Conservation (phyloP, 2,888 invertebrate species). For the Carabus problematicus region DNA sequence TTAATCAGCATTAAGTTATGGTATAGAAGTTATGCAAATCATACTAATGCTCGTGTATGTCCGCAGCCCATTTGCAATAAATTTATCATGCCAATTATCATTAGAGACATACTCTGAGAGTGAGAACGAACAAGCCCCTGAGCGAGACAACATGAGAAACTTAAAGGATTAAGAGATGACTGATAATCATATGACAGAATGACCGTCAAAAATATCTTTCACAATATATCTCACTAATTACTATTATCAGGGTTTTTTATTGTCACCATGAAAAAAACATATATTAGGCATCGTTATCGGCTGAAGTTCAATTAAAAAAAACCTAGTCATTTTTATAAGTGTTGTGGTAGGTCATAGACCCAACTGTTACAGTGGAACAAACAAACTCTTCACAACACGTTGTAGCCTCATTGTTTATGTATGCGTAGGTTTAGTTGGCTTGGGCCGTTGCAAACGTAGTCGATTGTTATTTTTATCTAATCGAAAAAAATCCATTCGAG, state of each 20-base stretch:
- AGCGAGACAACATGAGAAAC: too few species aligned
- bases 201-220: too few species aligned
- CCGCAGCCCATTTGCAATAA: too few species aligned
- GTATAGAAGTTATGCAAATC: too few species aligned
- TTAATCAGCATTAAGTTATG: too few species aligned
- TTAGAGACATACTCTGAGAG: too few species aligned
- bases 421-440: background rate
- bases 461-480: constrained; percentile 41
- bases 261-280: constrained; percentile 12
- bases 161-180: too few species aligned
- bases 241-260: constrained; percentile 27
- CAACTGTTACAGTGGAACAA: constrained; percentile 28
- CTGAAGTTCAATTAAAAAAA: constrained; percentile 30
- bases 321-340: constrained; percentile 37
- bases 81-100: too few species aligned
- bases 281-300: constrained; percentile 37
- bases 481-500: constrained; percentile 37
- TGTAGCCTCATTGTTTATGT: background rate
- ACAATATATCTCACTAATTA: background rate
- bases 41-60: too few species aligned
- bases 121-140: too few species aligned
- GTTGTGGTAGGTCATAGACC: constrained; percentile 40
- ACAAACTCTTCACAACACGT: background rate
- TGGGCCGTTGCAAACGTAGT: constrained; percentile 28
- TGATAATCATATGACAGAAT: too few species aligned